Base-by-base conservation (phyloP, 2,113 vertebrate genomes). In the Alaudala cheleensis region DNA sequence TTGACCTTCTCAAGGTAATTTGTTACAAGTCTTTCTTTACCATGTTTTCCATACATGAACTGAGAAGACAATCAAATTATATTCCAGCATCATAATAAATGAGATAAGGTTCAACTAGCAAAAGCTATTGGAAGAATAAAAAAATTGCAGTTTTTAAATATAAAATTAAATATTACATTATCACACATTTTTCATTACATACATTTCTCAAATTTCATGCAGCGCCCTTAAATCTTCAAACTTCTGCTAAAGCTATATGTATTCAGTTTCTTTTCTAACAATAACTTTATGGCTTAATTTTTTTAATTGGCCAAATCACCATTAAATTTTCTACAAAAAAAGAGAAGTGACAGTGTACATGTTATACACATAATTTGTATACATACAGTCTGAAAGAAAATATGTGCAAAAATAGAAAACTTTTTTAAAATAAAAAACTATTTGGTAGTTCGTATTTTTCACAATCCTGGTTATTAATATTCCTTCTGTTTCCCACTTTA, bases 171-270 rank as follows among this genome's bases (percentile, higher is more conserved):
- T 62, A 47, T 50, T 56, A 84, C 19, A 21, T 54, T 15, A 11
- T 42, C 40, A 42, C 12, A 42, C 40, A 42, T 42, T 42, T 42
- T 12, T 42, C 40, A 62, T 76, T 64, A 64, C 14, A 89, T 18
- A 31, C 20, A 69, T 51, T 85, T 60, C 24, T 60, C 58, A 60
- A 60, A 60, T 33, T 53, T 76, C 14, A 22, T 3, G 17, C 6
- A 49, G 26, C 44, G 13, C 31, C 50, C 56, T 70, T 64, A 49
- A 47, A 62, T 13, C 39, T 60, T 53, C 3, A 8, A 83, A 44
- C 11, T 44, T 79, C 2, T 0, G 18, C 34, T 65, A 50, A 25
- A 34, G 22, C 18, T 24, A 6, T 28, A 19, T 7, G 9, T 29
- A 51, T 16, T 67, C 37, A 67, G 24, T 44, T 66, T 66, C 18